phyloP scores from a whole-genome alignment of 2,797 vertebrate genomes.

The Falco naumanni region DNA sequence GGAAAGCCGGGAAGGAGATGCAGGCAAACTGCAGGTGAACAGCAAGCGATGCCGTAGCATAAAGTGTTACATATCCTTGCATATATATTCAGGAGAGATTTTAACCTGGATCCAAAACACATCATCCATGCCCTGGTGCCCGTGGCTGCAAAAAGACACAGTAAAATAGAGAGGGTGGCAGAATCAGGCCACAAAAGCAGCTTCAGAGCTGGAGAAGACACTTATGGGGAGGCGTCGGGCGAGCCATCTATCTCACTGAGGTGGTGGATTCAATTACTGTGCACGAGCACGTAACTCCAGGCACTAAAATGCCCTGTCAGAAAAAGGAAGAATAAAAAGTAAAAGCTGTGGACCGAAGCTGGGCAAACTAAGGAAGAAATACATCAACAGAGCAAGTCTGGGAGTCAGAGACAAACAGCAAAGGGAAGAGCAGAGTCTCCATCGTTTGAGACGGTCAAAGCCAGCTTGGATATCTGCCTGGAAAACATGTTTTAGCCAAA shows the following conservation, averaged over 20 bases:
- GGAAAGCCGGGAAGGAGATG: not conserved
- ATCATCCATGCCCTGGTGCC: not conserved
- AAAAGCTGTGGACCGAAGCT: not conserved
- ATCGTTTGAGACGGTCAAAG: not conserved
- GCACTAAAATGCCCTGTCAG: not conserved
- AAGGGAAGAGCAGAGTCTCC: not conserved
- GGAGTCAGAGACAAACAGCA: not conserved
- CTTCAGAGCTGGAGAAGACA: not conserved
- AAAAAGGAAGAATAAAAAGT: not conserved
- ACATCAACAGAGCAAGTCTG: not conserved
- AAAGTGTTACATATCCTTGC: not conserved
- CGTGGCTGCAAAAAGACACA: not conserved
- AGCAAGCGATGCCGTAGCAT: not conserved
- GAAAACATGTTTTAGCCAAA: not conserved
- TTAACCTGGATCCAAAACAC: not conserved
- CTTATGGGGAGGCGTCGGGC: not conserved
- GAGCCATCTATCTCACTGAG: not conserved
- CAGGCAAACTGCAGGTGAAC: not conserved
- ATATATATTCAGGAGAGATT: not conserved
- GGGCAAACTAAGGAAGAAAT: not conserved
- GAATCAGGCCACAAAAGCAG: not conserved
- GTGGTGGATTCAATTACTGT: not conserved
- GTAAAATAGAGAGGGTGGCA: not conserved
- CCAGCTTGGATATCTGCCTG: not conserved
- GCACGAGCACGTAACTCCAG: not conserved